These are phyloP conservation scores for Centropus bengalensis DNA, from an alignment of 2,113 vertebrate species.

Conservation along the genomic window DNA sequence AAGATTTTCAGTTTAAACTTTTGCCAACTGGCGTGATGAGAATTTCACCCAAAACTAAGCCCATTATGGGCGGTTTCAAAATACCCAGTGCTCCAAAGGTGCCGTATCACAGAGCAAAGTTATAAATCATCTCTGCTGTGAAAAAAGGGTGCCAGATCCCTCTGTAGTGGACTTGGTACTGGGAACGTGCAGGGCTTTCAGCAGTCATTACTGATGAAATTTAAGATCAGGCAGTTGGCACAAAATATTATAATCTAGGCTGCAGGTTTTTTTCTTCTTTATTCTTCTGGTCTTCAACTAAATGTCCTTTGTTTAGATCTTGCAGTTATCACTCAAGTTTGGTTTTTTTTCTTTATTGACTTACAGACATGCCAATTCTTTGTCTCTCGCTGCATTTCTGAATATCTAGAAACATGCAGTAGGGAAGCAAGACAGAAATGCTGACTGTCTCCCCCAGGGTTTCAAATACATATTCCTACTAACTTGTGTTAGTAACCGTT, in stretches of 20 bases:
- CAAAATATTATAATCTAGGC: neutral
- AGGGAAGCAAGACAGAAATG: neutral
- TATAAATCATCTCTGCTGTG: constrained; percentile 15
- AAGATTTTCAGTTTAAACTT: neutral
- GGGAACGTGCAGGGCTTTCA: neutral
- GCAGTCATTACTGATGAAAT: neutral
- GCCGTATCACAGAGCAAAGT: neutral
- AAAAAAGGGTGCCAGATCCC: neutral
- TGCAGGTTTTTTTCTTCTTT: neutral
- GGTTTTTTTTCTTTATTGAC: neutral
- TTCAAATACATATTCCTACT: fast-evolving
- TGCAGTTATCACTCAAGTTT: neutral
- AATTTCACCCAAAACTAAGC: neutral
- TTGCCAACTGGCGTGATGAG: neutral
- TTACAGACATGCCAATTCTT: neutral
- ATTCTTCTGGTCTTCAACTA: neutral
- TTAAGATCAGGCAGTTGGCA: neutral
- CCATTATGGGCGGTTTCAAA: neutral
- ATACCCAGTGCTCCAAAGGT: neutral
- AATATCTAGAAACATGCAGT: fast-evolving
- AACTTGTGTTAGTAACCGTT: neutral
- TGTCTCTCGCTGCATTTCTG: fast-evolving
- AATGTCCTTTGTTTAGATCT: neutral
- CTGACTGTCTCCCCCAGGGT: neutral
- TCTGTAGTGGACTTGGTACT: neutral